A percentile compares a stretch with the other conserved stretches of the same genome.
Evolutionary conservation across 2,113 vertebrate species (phyloP).

Genomic region (Sprattus sprattus): DNA sequence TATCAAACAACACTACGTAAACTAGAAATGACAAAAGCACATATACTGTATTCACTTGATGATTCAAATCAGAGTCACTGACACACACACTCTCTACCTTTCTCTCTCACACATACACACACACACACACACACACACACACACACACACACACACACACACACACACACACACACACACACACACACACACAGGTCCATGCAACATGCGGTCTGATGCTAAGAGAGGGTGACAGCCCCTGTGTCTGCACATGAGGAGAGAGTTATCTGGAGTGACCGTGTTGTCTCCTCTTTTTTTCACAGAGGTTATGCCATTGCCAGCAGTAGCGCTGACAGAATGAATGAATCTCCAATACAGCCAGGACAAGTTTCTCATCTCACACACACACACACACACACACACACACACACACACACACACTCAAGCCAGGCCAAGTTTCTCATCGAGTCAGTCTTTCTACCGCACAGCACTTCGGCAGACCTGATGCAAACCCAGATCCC

Average conservation of each 20-base stretch:
- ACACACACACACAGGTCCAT: constrained; percentile 1
- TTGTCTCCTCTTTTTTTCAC: constrained; percentile 64
- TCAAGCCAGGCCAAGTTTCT: constrained; percentile 65
- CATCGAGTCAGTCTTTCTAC: constrained; percentile 78
- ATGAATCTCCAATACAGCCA: constrained; percentile 78
- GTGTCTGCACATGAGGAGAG: constrained; percentile 66
- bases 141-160: constrained; percentile 3
- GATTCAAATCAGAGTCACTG: not conserved
- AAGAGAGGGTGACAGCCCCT: constrained; percentile 69
- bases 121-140: not conserved
- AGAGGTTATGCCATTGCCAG: constrained; percentile 92
- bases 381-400: too few species aligned
- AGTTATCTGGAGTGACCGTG: constrained; percentile 69
- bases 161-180: not conserved
- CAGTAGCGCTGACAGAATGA: constrained; percentile 88
- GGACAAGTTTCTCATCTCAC: constrained; percentile 74
- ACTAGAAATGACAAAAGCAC: not conserved
- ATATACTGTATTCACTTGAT: constrained; percentile 1
- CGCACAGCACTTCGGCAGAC: not conserved
- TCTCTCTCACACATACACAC: not conserved
- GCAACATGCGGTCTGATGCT: constrained; percentile 58
- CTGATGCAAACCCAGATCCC: not conserved
- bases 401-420: too few species aligned
- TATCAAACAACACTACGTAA: not conserved
- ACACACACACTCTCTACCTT: not conserved